Percentiles rank a stretch among this genome's conserved stretches.
Conservation (phyloP, 1,140 invertebrate species). For the Drosophila tani region DNA sequence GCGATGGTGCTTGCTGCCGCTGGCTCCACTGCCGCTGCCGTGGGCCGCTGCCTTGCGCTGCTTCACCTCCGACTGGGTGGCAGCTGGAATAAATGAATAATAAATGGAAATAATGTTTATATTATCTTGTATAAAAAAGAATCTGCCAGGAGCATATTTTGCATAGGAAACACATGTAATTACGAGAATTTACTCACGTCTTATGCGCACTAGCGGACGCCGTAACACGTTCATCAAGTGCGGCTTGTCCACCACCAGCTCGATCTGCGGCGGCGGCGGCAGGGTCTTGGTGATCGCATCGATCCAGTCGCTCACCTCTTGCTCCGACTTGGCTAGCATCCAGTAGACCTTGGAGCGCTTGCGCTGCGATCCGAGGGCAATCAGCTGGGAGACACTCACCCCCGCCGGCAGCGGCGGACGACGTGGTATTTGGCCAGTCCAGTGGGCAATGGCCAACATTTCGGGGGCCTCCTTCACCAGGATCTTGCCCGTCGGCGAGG, state of each 20-base stretch:
- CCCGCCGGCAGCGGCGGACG: constrained; percentile 89
- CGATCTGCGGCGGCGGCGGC: constrained; percentile 87
- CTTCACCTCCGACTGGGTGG: constrained; percentile 86
- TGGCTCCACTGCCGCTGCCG: constrained; percentile 29
- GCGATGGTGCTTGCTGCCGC: constrained; percentile 53
- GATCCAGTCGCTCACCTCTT: constrained; percentile 90
- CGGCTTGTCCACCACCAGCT: constrained; percentile 87
- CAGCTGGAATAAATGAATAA: constrained; percentile 67
- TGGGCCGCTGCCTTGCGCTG: constrained; percentile 69
- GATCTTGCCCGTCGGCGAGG: constrained; percentile 82
- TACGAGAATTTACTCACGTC: constrained; percentile 85
- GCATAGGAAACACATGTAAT: neutral
- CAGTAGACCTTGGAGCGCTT: constrained; percentile 87
- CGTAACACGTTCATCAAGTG: constrained; percentile 87
- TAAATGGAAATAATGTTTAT: neutral
- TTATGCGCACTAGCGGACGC: constrained; percentile 87
- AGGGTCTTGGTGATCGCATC: constrained; percentile 90
- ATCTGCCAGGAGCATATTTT: too few relatives aligned
- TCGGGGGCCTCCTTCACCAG: constrained; percentile 91
- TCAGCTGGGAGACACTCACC: constrained; percentile 88
- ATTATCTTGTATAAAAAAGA: too few relatives aligned
- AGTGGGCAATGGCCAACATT: constrained; percentile 91
- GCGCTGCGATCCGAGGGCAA: constrained; percentile 89
- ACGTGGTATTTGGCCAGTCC: constrained; percentile 89
- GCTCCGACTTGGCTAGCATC: constrained; percentile 88